A percentile compares a stretch with the other conserved stretches of the same genome.
Evolutionary conservation across 2,797 vertebrate genomes (phyloP).

Genomic region (Sibirionetta formosa): DNA sequence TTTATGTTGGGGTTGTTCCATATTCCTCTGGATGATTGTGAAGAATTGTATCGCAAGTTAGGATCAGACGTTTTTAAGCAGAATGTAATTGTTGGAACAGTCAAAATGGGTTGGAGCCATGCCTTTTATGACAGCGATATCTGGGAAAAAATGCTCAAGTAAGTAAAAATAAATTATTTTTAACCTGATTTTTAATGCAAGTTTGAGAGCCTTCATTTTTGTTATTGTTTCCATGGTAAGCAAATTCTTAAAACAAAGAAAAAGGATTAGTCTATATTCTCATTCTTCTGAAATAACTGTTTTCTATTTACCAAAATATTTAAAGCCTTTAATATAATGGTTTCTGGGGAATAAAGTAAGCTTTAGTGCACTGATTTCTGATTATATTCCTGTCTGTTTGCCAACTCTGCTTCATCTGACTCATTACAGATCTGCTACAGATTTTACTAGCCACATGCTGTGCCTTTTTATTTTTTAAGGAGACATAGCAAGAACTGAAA

Average conservation of each 20-base stretch:
- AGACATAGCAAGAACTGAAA: not conserved
- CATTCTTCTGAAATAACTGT: constrained; percentile 11
- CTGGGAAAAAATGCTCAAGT: constrained; percentile 97
- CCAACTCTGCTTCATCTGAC: constrained; percentile 21
- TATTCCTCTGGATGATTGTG: constrained; percentile 92
- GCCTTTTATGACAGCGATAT: constrained; percentile 96
- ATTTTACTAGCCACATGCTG: constrained; percentile 32
- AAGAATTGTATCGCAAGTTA: constrained; percentile 93
- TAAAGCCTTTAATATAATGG: constrained; percentile 33
- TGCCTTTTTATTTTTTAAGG: constrained; percentile 16
- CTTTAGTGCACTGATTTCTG: constrained; percentile 18
- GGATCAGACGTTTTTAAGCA: constrained; percentile 97
- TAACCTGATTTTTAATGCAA: not conserved
- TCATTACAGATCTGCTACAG: constrained; percentile 11
- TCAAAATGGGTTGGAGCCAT: constrained; percentile 99
- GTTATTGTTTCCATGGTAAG: not conserved
- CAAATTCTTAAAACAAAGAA: not conserved
- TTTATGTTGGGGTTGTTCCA: constrained; percentile 97
- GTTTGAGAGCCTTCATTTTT: not conserved
- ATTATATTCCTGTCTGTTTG: constrained; percentile 7
- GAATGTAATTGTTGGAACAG: constrained; percentile 95
- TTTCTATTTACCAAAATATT: not conserved
- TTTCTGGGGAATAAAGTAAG: constrained; percentile 43
- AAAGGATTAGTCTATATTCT: not conserved
- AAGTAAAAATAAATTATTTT: constrained; percentile 72